Conservation (phyloP, 2,888 invertebrate species). For the Pilophorus perplexus region DNA sequence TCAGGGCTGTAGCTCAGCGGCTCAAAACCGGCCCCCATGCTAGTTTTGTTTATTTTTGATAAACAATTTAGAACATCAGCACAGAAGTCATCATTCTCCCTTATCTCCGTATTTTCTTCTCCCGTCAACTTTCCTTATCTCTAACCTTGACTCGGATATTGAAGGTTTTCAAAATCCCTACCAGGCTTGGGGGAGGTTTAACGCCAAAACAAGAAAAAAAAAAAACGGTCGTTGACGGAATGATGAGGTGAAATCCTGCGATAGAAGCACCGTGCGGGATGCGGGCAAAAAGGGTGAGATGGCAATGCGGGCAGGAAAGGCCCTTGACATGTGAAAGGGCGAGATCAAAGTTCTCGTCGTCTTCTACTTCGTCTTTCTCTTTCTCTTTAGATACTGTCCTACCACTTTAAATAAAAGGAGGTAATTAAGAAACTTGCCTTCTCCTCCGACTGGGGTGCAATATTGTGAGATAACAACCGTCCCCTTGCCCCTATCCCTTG, state of each 20-base stretch:
- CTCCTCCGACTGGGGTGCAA: constrained; percentile 32
- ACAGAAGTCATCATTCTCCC: too few relatives aligned
- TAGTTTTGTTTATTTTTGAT: too few relatives aligned
- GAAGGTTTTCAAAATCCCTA: not conserved
- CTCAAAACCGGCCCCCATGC: too few relatives aligned
- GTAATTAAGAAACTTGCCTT: constrained; percentile 41
- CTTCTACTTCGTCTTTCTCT: not conserved
- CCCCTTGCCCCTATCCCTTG: constrained; percentile 35
- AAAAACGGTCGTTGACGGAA: not conserved
- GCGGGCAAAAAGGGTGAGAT: constrained; percentile 17
- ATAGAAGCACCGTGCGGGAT: constrained; percentile 15
- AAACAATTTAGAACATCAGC: too few relatives aligned
- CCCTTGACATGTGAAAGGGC: constrained; percentile 34
- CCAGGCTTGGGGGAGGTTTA: not conserved
- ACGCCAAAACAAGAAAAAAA: constrained; percentile 5
- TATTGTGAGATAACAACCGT: constrained; percentile 39
- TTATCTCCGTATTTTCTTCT: too few relatives aligned
- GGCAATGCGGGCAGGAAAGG: constrained; percentile 28
- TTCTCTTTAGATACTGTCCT: constrained; percentile 33
- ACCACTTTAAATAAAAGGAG: constrained; percentile 40
- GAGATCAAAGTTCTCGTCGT: constrained; percentile 23
- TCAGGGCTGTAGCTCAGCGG: too few relatives aligned
- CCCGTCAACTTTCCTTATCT: too few relatives aligned
- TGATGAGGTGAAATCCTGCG: not conserved
- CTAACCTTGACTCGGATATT: too few relatives aligned